Evolutionary conservation across 2,888 invertebrate genomes (phyloP).

Genomic region (Leucoma salicis): DNA sequence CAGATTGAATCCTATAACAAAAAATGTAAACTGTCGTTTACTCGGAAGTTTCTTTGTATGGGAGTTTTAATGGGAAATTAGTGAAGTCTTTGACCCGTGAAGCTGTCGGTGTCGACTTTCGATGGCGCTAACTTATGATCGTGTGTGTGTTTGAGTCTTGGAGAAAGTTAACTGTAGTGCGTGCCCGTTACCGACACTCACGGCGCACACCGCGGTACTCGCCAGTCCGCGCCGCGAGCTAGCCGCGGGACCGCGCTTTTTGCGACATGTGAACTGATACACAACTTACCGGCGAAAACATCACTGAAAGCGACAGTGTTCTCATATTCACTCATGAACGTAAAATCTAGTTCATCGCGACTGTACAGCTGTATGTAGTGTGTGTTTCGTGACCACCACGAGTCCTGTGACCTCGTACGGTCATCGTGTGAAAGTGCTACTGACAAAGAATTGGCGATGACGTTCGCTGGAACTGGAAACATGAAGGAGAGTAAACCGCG

Average conservation of each 20-base stretch:
- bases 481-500: slow-evolving; percentile 76
- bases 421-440: slow-evolving; percentile 60
- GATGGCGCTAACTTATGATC: slow-evolving; percentile 69
- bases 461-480: slow-evolving; percentile 73
- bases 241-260: slow-evolving; percentile 29
- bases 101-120: slow-evolving; percentile 68
- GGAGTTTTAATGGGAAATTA: slow-evolving; percentile 43
- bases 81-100: slow-evolving; percentile 72
- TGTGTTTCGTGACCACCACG: slow-evolving; percentile 21
- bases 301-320: slow-evolving; percentile 72
- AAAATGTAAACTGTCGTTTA: slow-evolving; percentile 7
- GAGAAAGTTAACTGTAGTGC: slow-evolving; percentile 83
- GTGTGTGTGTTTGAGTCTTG: slow-evolving; percentile 48
- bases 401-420: slow-evolving; percentile 31
- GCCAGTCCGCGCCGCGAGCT: slow-evolving; percentile 35
- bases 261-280: slow-evolving; percentile 54
- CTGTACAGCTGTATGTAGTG: slow-evolving; percentile 26
- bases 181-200: slow-evolving; percentile 64
- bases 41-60: slow-evolving; percentile 15
- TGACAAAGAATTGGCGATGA: slow-evolving; percentile 61
- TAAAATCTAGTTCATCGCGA: slow-evolving; percentile 32
- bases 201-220: slow-evolving; percentile 18
- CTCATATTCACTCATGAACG: slow-evolving; percentile 47
- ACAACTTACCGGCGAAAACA: slow-evolving; percentile 49
- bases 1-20: background rate